Evolutionary conservation across 2,888 invertebrate genomes (phyloP).

Genomic region (Orthosia gracilis): DNA sequence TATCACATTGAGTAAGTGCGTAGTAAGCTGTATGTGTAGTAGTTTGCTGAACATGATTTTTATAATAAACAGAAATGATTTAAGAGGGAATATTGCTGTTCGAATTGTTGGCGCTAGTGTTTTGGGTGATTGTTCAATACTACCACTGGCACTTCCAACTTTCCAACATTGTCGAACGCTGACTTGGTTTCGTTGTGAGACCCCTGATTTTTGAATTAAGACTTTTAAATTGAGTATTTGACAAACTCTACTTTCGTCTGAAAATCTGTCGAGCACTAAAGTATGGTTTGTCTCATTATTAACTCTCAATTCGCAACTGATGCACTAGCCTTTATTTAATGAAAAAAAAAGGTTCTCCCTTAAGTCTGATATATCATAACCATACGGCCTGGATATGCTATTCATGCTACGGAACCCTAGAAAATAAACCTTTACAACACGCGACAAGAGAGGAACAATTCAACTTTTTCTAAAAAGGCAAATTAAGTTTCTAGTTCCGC

Average conservation of each 20-base stretch:
- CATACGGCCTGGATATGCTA: neutral
- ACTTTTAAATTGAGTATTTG: too few relatives aligned
- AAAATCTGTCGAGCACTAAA: too few relatives aligned
- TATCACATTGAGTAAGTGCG: neutral
- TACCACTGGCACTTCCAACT: neutral
- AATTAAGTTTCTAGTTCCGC: conserved; percentile 37
- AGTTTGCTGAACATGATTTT: neutral
- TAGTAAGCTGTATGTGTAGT: too few relatives aligned
- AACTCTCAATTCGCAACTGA: too few relatives aligned
- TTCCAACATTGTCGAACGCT: neutral
- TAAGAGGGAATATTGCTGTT: neutral
- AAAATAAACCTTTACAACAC: neutral
- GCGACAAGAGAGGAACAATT: conserved; percentile 13
- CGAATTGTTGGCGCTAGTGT: too few relatives aligned
- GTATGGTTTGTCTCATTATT: too few relatives aligned
- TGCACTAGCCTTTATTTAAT: too few relatives aligned
- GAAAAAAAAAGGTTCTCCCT: too few relatives aligned
- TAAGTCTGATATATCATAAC: too few relatives aligned
- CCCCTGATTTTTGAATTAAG: too few relatives aligned
- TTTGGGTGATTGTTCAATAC: neutral
- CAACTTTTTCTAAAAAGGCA: conserved; percentile 12
- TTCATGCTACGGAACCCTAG: conserved; percentile 16
- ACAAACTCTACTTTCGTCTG: too few relatives aligned
- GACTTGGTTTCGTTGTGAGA: neutral
- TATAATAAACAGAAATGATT: neutral